These are phyloP conservation scores for Macrosoma leucophasiata DNA, from an alignment of 2,888 invertebrate species.

Conservation along the genomic window DNA sequence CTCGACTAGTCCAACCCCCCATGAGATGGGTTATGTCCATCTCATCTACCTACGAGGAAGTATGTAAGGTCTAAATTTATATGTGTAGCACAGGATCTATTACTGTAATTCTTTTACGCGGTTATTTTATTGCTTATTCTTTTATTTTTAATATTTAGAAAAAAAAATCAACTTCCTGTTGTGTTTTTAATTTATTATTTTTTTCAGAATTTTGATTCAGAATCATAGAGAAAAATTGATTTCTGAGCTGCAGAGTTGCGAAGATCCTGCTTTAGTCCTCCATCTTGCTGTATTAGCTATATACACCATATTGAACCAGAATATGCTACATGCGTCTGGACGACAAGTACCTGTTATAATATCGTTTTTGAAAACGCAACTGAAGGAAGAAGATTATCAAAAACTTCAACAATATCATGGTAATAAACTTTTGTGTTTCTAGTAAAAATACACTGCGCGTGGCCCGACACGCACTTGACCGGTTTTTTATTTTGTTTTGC, in stretches of 20 bases:
- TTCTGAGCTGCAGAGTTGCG: constrained; percentile 83
- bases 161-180: no score
- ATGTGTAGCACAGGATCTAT: no score
- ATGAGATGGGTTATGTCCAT: no score
- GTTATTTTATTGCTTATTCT: constrained; percentile 5
- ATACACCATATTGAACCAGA: constrained; percentile 87
- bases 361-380: constrained; percentile 79
- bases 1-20: no score
- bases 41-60: no score
- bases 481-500: no score
- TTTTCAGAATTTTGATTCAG: constrained; percentile 80
- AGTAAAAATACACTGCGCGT: no score
- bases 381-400: constrained; percentile 79
- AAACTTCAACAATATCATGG: constrained; percentile 86
- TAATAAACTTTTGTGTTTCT: constrained; percentile 47
- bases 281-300: constrained; percentile 86
- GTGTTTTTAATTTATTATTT: neutral
- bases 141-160: constrained; percentile 5
- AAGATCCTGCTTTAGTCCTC: constrained; percentile 86
- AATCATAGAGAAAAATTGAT: constrained; percentile 88
- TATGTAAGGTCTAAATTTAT: no score
- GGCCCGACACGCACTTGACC: no score
- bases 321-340: constrained; percentile 94
- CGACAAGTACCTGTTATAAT: constrained; percentile 91
- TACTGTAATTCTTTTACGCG: no score